Base-by-base conservation (phyloP, 2,888 invertebrate genomes). In the Julus scanicus region DNA sequence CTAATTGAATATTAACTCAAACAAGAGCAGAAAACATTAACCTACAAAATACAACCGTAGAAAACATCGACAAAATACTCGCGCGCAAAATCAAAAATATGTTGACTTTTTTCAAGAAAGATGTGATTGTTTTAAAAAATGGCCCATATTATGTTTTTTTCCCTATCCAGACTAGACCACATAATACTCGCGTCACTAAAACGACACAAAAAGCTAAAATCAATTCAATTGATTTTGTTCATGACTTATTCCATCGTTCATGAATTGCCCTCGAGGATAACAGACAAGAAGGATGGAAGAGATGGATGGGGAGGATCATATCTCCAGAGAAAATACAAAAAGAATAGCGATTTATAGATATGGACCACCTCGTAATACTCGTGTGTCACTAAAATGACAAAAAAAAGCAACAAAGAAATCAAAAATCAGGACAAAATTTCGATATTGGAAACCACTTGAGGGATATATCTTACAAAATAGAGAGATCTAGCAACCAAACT, bases 1-100 rank as follows among this genome's bases (percentile, higher is more conserved):
- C 71, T 71, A 71, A 71, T 71, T 71, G 71, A 71, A 71, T 71
- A 71, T 71, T 71, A 71, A 71, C 71, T 37, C 11, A 29, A 71
- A 71, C 71, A 71, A 29, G 71, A 71, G n/a, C 2, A 44, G 5
- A 44, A 44, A 8, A 44, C 8, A 44, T 44, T 8, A 8, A 44
- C 44, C 44, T 8, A 44, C 5, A 44, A 44, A 29, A 29, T 29
- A 29, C 29, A 29, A 29, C 29, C 29, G 0, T 29, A 29, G 29
- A 29, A 29, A 29, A 29, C 29, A 29, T 29, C 29, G 29, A 29
- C 29, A 29, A 29, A 29, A 29, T n/a, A 29, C 29, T 29, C 29
- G 29, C 29, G 29, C 29, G 29, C 29, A 29, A 29, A 29, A 29
- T 29, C 29, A 29, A 0, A 29, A 29, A 29, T 29, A 1, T 29